phyloP scores from a whole-genome alignment of 1,140 invertebrate genomes.

The Schlechtendalia chinensis region DNA sequence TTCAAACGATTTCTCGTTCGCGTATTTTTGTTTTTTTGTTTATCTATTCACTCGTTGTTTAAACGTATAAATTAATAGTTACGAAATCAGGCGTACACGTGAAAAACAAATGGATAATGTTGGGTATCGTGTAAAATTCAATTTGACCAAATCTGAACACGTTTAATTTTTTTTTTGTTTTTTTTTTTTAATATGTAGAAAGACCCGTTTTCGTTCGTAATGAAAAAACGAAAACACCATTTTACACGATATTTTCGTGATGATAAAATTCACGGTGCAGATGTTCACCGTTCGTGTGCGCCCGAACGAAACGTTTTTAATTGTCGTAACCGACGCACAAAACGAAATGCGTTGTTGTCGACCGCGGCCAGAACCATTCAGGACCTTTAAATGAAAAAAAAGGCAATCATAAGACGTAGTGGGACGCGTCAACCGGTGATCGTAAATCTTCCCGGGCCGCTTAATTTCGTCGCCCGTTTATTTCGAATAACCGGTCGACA shows the following conservation, averaged over 20 bases:
- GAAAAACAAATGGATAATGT: not conserved
- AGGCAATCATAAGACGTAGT: not conserved
- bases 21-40: not conserved
- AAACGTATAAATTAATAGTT: not conserved
- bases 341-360: no score
- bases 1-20: not conserved
- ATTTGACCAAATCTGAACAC: not conserved
- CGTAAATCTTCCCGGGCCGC: constrained; percentile 11
- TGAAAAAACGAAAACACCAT: no score
- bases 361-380: no score
- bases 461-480: constrained; percentile 32
- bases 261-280: no score
- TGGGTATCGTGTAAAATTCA: not conserved
- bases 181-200: no score
- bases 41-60: not conserved
- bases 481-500: constrained; percentile 30
- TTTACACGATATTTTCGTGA: no score
- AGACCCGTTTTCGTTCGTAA: no score
- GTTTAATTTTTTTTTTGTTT: no score
- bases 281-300: no score
- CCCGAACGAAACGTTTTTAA: no score
- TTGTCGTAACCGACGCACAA: no score
- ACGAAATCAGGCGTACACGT: not conserved
- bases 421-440: constrained; percentile 28
- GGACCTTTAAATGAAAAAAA: no score